Percentiles rank a stretch among this genome's conserved stretches.
Evolutionary conservation across 2,113 vertebrate species (phyloP).

Genomic region (Sinocyclocheilus grahami): DNA sequence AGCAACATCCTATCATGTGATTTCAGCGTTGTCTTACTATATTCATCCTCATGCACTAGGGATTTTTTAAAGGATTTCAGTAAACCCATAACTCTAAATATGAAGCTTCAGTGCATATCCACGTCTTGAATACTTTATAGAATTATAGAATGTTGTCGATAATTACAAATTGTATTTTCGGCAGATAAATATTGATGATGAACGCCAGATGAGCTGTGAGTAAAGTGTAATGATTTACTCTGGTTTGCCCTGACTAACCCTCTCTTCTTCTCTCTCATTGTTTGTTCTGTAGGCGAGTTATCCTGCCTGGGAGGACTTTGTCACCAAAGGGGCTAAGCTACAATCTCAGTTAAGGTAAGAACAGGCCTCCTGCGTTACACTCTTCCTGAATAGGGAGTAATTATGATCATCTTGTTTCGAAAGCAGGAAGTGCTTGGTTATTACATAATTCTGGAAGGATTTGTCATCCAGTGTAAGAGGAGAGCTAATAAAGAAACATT

Average conservation of each 20-base stretch:
- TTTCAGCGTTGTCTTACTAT: background rate
- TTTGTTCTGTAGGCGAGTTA: slow-evolving; percentile 77
- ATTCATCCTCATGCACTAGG: no score
- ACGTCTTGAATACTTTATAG: background rate
- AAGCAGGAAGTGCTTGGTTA: slow-evolving; percentile 18
- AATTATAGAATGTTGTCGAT: background rate
- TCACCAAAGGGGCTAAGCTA: slow-evolving; percentile 81
- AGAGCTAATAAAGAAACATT: background rate
- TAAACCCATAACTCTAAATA: background rate
- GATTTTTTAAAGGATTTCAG: background rate
- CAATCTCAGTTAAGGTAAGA: slow-evolving; percentile 82
- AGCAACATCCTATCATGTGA: background rate
- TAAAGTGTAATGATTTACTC: slow-evolving; percentile 42
- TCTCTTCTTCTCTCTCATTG: slow-evolving; percentile 22
- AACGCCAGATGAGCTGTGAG: background rate
- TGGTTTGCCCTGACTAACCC: slow-evolving; percentile 35
- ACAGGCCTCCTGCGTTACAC: background rate
- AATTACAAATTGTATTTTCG: slow-evolving; percentile 8
- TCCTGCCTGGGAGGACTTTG: slow-evolving; percentile 85
- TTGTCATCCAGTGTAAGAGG: background rate
- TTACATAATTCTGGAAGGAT: slow-evolving; percentile 23
- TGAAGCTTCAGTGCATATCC: background rate
- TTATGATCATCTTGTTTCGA: slow-evolving; percentile 24
- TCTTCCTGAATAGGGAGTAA: background rate
- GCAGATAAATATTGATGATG: background rate